Conservation (phyloP, 2,113 vertebrate genomes). For the Colius striatus region DNA sequence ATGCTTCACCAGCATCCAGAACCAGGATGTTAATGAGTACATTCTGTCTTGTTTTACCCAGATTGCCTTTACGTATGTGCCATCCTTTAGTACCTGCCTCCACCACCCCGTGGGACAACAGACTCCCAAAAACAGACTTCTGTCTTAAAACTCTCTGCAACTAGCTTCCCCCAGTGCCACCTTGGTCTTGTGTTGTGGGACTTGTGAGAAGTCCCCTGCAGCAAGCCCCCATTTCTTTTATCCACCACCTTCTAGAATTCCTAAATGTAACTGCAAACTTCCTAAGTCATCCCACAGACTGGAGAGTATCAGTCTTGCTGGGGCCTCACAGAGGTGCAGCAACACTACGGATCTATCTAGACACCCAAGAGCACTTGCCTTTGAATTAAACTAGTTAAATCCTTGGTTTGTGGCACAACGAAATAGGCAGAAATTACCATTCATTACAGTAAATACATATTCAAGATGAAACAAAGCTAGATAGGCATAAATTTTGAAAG, state of each 20-base stretch:
- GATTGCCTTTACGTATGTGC: neutral
- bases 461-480: neutral
- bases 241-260: neutral
- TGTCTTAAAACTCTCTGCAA: neutral
- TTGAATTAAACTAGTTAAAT: neutral
- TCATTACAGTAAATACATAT: neutral
- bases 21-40: neutral
- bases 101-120: accelerated
- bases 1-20: neutral
- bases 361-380: neutral
- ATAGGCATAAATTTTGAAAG: neutral
- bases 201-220: neutral
- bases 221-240: neutral
- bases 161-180: neutral
- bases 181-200: neutral
- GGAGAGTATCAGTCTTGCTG: neutral
- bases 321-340: neutral
- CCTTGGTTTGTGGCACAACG: neutral
- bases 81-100: neutral
- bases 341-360: neutral
- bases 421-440: neutral
- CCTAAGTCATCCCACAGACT: neutral
- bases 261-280: neutral
- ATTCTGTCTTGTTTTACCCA: neutral
- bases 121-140: neutral